Conservation (phyloP, 2,113 vertebrate genomes). For the Todiramphus chloris region DNA sequence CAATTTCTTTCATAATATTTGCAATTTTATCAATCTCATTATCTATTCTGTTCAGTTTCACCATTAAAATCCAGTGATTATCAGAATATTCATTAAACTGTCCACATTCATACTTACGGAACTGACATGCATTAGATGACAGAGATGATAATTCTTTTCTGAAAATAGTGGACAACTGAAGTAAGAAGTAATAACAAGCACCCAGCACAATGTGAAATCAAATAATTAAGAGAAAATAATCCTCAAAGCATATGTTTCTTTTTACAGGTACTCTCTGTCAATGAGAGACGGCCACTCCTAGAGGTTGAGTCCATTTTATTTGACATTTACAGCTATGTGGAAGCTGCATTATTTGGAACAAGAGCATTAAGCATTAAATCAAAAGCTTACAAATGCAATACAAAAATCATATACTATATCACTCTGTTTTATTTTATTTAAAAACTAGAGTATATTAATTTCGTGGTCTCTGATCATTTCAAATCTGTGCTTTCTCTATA, state of each 20-base stretch:
- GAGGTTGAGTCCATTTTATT: background rate
- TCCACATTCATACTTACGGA: background rate
- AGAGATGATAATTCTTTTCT: background rate
- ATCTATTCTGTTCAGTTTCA: background rate
- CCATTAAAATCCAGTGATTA: background rate
- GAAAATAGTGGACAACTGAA: background rate
- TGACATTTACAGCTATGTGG: background rate
- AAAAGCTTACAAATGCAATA: background rate
- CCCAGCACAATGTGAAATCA: background rate
- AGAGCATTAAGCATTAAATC: background rate
- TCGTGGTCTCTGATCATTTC: background rate
- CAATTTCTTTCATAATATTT: background rate
- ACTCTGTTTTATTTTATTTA: background rate
- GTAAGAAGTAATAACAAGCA: background rate
- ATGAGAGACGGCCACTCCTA: background rate
- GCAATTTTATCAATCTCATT: background rate
- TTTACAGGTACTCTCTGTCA: background rate
- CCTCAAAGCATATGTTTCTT: background rate
- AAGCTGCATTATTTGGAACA: background rate
- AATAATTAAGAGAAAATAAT: background rate
- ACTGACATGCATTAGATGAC: background rate
- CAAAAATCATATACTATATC: background rate
- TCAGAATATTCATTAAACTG: background rate
- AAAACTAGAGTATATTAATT: background rate
- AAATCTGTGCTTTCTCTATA: background rate